A percentile compares a stretch with the other conserved stretches of the same genome.
Conservation (phyloP, 2,113 vertebrate genomes). For the Sarotherodon lohbergeri region DNA sequence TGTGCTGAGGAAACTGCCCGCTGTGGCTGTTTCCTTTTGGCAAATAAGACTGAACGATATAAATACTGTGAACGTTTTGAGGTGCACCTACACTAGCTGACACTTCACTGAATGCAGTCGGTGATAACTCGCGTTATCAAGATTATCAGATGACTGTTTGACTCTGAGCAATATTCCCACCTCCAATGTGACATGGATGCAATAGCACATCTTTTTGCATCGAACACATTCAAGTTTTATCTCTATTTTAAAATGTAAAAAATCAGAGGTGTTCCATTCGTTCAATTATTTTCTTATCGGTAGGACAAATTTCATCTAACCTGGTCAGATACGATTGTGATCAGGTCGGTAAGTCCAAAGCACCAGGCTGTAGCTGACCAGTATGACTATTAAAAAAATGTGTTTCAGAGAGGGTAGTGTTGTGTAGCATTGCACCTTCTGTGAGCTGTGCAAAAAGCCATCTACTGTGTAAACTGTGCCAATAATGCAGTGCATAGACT, state of each 20-base stretch:
- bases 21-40: slow-evolving; percentile 12
- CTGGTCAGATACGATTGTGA: slow-evolving; percentile 15
- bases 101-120: slow-evolving; percentile 34
- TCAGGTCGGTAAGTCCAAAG: background rate
- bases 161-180: slow-evolving; percentile 69
- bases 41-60: slow-evolving; percentile 30
- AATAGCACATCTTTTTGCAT: slow-evolving; percentile 41
- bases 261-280: background rate
- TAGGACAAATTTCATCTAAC: background rate
- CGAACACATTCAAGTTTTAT: slow-evolving; percentile 30
- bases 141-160: slow-evolving; percentile 56
- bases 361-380: slow-evolving; percentile 23
- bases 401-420: slow-evolving; percentile 12
- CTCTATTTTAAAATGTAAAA: background rate
- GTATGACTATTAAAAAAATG: slow-evolving; percentile 10
- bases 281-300: background rate
- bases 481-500: slow-evolving; percentile 21
- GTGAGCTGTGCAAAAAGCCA: slow-evolving; percentile 59
- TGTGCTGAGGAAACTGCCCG: background rate
- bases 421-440: slow-evolving; percentile 19
- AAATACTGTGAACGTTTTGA: slow-evolving; percentile 56
- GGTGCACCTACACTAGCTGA: slow-evolving; percentile 25
- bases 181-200: slow-evolving; percentile 60
- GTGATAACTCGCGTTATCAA: slow-evolving; percentile 33
- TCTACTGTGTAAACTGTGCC: slow-evolving; percentile 52